Percentiles rank a stretch among this genome's conserved stretches.
Conservation (phyloP, 1,140 invertebrate genomes). For the Centruroides sculpturatus region DNA sequence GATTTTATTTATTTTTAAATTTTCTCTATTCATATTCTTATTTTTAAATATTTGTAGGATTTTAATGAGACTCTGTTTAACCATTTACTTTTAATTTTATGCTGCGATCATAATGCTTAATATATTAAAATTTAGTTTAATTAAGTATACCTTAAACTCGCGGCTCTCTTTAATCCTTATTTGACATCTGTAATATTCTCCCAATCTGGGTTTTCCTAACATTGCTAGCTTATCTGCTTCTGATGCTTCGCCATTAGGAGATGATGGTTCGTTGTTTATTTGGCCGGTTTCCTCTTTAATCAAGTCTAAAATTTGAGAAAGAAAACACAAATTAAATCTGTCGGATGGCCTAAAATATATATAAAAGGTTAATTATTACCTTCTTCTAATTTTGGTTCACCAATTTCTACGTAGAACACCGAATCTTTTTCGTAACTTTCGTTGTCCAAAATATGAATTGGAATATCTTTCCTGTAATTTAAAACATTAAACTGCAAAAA, state of each 20-base stretch:
- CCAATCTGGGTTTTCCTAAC: constrained; percentile 74
- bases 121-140: neutral
- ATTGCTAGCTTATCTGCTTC: constrained; percentile 73
- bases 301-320: constrained; percentile 9
- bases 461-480: constrained; percentile 69
- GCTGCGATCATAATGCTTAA: no score
- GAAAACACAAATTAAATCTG: neutral
- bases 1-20: no score
- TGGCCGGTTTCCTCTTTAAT: constrained; percentile 10
- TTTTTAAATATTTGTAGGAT: no score
- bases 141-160: constrained; percentile 81
- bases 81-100: no score
- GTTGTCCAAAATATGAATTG: constrained; percentile 80
- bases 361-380: constrained; percentile 40
- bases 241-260: constrained; percentile 31
- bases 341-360: neutral
- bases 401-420: constrained; percentile 79
- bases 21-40: no score
- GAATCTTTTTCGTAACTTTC: constrained; percentile 97
- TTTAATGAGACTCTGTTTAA: no score
- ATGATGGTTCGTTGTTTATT: constrained; percentile 3
- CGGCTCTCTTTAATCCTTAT: constrained; percentile 91
- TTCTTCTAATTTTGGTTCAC: constrained; percentile 66
- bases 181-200: constrained; percentile 64
- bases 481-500: constrained; percentile 19